Evolutionary conservation across 2,888 invertebrate species (phyloP).

Genomic region (Petrolisthes cinctipes): DNA sequence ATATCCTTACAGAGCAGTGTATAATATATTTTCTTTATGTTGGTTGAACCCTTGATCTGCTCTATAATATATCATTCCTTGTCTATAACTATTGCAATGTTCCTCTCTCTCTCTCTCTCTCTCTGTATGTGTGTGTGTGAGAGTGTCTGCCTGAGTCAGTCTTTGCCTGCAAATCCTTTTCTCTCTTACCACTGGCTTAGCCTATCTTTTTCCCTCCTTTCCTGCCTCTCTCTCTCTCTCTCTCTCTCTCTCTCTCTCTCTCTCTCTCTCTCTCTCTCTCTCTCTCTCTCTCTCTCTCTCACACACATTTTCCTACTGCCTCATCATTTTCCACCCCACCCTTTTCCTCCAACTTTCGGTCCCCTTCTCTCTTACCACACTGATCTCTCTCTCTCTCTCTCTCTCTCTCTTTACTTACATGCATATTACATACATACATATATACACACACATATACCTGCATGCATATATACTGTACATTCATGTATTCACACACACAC

Average conservation of each 20-base stretch:
- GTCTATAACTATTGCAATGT: neutral
- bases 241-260: slow-evolving; percentile 18
- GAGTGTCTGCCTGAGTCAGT: neutral
- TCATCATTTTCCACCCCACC: neutral
- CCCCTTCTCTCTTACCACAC: neutral
- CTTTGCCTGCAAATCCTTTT: neutral
- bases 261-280: slow-evolving; percentile 7
- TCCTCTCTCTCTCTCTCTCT: slow-evolving; percentile 15
- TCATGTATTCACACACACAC: neutral
- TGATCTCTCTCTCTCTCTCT: slow-evolving; percentile 32
- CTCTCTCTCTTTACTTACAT: slow-evolving; percentile 15
- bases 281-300: slow-evolving; percentile 30
- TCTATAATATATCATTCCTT: neutral
- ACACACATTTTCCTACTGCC: neutral
- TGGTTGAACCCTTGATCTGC: neutral
- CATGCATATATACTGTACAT: neutral
- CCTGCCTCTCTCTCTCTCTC: neutral
- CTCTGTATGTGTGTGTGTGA: neutral
- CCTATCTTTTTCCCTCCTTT: neutral
- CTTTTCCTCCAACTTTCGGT: neutral
- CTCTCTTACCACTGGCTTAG: neutral
- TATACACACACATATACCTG: no score
- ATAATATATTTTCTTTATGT: no score
- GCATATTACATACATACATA: no score
- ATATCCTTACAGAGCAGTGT: neutral